Evolutionary conservation across 2,113 vertebrate species (phyloP), one percentile per base, ranked within the genome.

Genomic region (Beaufortia kweichowensis): DNA sequence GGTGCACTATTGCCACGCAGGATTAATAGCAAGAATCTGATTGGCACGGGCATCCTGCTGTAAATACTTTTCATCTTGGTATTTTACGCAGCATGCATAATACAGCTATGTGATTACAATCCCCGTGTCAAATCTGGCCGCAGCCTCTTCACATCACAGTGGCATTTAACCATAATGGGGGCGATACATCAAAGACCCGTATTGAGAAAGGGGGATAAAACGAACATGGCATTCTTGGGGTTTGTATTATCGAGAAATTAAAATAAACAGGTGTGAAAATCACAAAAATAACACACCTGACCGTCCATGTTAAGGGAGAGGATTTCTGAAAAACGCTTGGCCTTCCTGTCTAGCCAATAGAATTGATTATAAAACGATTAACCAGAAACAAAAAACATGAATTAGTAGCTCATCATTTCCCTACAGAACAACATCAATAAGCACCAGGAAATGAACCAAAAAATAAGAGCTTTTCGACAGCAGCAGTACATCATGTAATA

Each of bases 1-100:
- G 66, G 17, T 21, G 29, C 24, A 55, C 50, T 17, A 41, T 61
- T 39, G 11, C 46, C 29, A 26, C 17, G 29, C 31, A 61, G 62
- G 60, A 79, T 79, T 79, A 73, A 79, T 64, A 39, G 76, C 8
- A 19, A 57, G 33, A 14, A 71, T 26, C 68, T 79, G 60, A 72
- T 72, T 79, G 67, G 35, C 70, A 73, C 31, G 48, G 33, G 39
- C 21, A 15, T 62, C 24, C 43, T 53, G 66, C 48, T 29, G 77
- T 64, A 71, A 69, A 69, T 53, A 39, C 23, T 50, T 78, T 63
- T 61, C 57, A 78, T 63, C 57, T 59, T 61, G 39, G 57, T 61
- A 74, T 61, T 74, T 74, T 61, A 10, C 67, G 29, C 76, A 53
- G 57, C 76, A 69, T 61, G 61, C 43, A 78, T 67, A 56, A 62